Conservation (phyloP, 2,888 invertebrate genomes). For the Apodemia duryi region DNA sequence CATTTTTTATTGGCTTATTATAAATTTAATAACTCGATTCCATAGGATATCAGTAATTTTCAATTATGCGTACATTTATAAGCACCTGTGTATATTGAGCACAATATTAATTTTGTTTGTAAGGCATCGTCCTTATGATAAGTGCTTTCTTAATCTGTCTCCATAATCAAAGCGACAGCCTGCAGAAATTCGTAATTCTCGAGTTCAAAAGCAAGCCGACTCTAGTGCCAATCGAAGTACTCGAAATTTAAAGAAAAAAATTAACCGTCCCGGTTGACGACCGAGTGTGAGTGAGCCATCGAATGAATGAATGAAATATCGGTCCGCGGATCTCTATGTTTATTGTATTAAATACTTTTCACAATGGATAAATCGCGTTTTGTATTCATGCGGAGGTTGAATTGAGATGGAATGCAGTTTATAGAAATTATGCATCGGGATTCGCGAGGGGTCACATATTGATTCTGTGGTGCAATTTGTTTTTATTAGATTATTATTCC, state of each 20-base stretch:
- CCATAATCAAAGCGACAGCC: conserved; percentile 37
- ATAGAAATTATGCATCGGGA: conserved; percentile 33
- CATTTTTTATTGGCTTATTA: conserved; percentile 36
- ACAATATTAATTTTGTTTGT: conserved; percentile 17
- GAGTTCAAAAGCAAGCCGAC: conserved; percentile 63
- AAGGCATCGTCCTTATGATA: conserved; percentile 19
- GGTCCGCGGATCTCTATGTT: conserved; percentile 65
- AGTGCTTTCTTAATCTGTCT: conserved; percentile 37
- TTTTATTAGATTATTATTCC: conserved; percentile 28
- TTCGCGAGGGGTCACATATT: conserved; percentile 38
- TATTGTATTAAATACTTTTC: conserved; percentile 61
- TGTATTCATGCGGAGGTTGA: conserved; percentile 59
- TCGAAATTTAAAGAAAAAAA: conserved; percentile 45
- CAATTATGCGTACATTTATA: conserved; percentile 19
- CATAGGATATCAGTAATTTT: conserved; percentile 29
- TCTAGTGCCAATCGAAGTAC: conserved; percentile 68
- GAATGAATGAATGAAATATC: conserved; percentile 58
- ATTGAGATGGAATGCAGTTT: conserved; percentile 39
- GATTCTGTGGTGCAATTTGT: conserved; percentile 34
- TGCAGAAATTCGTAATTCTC: conserved; percentile 41
- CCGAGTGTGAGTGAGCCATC: conserved; percentile 52
- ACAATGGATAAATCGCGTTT: conserved; percentile 53
- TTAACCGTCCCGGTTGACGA: conserved; percentile 43
- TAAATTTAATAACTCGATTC: conserved; percentile 45
- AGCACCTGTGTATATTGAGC: conserved; percentile 24